These are phyloP conservation scores for Cossypha caffra DNA, from an alignment of 2,797 vertebrate genomes.

Conservation along the genomic window DNA sequence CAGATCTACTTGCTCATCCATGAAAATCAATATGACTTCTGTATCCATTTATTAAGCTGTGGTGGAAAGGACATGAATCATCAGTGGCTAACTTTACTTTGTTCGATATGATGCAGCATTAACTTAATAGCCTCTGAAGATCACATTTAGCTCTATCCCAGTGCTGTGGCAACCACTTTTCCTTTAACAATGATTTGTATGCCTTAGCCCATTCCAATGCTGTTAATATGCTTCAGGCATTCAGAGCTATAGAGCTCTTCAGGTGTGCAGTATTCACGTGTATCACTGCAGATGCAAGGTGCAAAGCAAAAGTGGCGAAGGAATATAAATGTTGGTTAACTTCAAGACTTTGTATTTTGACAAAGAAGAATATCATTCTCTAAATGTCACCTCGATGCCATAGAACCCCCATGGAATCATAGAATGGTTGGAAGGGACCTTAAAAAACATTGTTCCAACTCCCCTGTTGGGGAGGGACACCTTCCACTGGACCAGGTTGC, in stretches of 20 bases:
- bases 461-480: neutral
- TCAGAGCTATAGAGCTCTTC: neutral
- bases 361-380: neutral
- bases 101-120: neutral
- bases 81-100: constrained; percentile 2
- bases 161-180: neutral
- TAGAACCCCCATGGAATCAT: neutral
- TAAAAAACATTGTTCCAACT: fast-evolving
- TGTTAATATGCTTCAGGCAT: neutral
- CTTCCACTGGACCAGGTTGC: fast-evolving
- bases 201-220: neutral
- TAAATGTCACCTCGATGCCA: neutral
- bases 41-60: constrained; percentile 18
- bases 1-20: neutral
- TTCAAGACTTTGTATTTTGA: neutral
- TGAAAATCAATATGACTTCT: constrained; percentile 34
- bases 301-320: neutral
- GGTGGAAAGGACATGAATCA: neutral
- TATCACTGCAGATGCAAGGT: neutral
- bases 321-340: neutral
- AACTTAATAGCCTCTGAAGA: constrained; percentile 21
- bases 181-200: neutral
- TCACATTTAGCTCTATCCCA: neutral
- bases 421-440: neutral
- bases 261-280: neutral